Conservation (phyloP, 2,888 invertebrate species). For the Lasius fuliginosus region DNA sequence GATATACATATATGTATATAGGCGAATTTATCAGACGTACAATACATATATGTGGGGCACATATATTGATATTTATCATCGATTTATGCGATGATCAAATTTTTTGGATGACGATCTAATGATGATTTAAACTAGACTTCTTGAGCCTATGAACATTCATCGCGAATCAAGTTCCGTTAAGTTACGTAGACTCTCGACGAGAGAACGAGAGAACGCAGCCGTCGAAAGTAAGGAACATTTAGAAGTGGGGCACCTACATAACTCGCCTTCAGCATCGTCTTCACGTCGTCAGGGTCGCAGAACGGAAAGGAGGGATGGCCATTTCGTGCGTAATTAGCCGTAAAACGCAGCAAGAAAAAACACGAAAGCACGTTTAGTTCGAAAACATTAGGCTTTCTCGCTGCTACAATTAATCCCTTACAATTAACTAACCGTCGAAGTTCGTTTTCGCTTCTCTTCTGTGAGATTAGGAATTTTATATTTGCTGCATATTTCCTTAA, state of each 20-base stretch:
- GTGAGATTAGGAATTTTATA: neutral
- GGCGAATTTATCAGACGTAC: neutral
- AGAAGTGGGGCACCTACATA: slow-evolving; percentile 54
- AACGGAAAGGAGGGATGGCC: neutral
- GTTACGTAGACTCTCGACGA: slow-evolving; percentile 30
- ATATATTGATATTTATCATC: neutral
- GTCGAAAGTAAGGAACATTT: slow-evolving; percentile 40
- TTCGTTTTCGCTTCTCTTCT: neutral
- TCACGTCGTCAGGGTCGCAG: neutral
- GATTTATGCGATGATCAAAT: neutral
- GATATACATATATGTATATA: neutral
- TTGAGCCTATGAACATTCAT: neutral
- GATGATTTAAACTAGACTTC: neutral
- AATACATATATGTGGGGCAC: neutral
- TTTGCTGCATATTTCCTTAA: neutral
- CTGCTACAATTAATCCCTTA: neutral
- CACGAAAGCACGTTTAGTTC: neutral
- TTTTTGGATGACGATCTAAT: neutral
- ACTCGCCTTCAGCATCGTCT: slow-evolving; percentile 16
- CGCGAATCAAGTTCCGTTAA: slow-evolving; percentile 39
- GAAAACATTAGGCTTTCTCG: neutral
- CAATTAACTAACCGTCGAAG: neutral
- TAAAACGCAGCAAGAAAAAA: slow-evolving; percentile 15
- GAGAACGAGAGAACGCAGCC: neutral
- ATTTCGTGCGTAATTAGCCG: slow-evolving; percentile 20